Percentiles rank a stretch among this genome's conserved stretches.
Evolutionary conservation across 2,888 invertebrate species (phyloP).

Genomic region (Abscondita cerata): DNA sequence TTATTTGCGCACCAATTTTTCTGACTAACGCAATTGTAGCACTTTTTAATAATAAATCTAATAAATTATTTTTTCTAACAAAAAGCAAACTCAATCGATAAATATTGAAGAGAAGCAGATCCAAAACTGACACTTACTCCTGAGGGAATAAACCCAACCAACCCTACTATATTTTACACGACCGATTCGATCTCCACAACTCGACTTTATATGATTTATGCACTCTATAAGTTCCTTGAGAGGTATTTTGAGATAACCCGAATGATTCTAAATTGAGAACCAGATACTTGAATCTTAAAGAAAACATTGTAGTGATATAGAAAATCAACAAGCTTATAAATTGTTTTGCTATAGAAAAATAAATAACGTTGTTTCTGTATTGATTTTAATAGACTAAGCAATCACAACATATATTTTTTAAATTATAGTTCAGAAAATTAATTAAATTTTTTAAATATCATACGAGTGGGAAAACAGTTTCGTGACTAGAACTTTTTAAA

Average conservation of each 20-base stretch:
- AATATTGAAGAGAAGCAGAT: slow-evolving; percentile 26
- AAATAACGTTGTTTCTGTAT: no score
- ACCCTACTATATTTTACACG: slow-evolving; percentile 29
- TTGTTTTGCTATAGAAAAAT: not conserved
- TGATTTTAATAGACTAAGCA: no score
- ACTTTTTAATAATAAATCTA: slow-evolving; percentile 8
- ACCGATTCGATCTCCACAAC: slow-evolving; percentile 31
- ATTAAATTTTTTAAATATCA: no score
- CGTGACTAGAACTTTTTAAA: no score
- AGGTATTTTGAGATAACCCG: slow-evolving; percentile 29
- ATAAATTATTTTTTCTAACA: slow-evolving; percentile 12
- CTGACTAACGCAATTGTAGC: not conserved
- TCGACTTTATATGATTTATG: slow-evolving; percentile 34
- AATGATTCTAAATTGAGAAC: slow-evolving; percentile 13
- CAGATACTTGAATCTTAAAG: slow-evolving; percentile 9
- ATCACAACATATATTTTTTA: no score
- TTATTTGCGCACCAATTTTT: no score
- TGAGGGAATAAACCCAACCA: slow-evolving; percentile 28
- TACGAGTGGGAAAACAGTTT: no score
- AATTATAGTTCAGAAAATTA: no score
- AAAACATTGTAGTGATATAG: not conserved
- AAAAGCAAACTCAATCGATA: slow-evolving; percentile 19
- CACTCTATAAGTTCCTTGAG: slow-evolving; percentile 26
- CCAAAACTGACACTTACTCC: slow-evolving; percentile 32
- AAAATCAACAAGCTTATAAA: no score